Evolutionary conservation across 53 echinoderm and acorn worm genomes (phyloP).

Genomic region (Zoroaster sp.): DNA sequence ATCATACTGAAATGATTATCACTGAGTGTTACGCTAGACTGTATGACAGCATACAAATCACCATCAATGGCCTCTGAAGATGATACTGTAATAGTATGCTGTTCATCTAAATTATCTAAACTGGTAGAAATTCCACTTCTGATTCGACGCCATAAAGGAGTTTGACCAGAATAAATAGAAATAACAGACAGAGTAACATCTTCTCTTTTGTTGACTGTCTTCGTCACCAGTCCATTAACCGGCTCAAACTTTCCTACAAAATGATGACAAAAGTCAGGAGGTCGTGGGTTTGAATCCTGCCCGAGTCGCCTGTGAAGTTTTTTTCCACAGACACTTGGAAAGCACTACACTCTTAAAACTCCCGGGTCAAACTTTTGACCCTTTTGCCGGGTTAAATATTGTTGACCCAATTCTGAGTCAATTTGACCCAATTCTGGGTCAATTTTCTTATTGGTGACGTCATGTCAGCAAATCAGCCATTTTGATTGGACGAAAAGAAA

Average conservation of each 20-base stretch:
- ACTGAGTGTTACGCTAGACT: neutral
- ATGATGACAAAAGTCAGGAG: too few species aligned
- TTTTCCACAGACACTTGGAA: too few species aligned
- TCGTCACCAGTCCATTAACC: constrained; percentile 41
- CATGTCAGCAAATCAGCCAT: too few species aligned
- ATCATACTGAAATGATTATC: constrained; percentile 58
- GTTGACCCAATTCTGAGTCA: too few species aligned
- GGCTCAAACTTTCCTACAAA: constrained; percentile 60
- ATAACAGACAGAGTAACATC: neutral
- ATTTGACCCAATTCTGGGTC: too few species aligned
- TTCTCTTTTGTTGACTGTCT: constrained; percentile 52
- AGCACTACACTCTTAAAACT: too few species aligned
- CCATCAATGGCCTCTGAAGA: neutral
- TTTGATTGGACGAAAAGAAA: too few species aligned
- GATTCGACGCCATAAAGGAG: neutral
- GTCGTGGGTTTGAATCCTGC: too few species aligned
- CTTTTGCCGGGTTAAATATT: too few species aligned
- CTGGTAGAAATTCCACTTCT: neutral
- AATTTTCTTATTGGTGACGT: too few species aligned
- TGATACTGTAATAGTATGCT: neutral
- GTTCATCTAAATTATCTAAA: neutral
- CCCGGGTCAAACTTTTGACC: too few species aligned
- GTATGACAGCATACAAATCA: constrained; percentile 15
- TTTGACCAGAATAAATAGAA: neutral
- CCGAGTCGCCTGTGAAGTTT: too few species aligned